Evolutionary conservation across 2,888 invertebrate genomes (phyloP).

Genomic region (Drosophila kuntzei): DNA sequence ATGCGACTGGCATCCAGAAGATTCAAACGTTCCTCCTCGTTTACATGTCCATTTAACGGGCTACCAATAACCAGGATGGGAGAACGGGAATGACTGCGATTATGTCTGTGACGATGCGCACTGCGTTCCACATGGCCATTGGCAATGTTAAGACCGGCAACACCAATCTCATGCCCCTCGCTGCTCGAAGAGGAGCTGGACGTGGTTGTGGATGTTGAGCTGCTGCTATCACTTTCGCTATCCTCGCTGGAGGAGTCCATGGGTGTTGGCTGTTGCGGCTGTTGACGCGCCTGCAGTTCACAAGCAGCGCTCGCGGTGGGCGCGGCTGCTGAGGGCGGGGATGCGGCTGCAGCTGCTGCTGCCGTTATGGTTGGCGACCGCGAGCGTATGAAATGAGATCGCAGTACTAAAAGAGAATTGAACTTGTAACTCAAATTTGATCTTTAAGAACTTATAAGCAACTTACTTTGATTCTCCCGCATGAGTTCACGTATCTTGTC

Average conservation of each 20-base stretch:
- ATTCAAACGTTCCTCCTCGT: constrained; percentile 58
- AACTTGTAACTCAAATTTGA: neutral
- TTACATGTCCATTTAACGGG: constrained; percentile 61
- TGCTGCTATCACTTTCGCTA: constrained; percentile 87
- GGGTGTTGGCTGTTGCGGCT: constrained; percentile 75
- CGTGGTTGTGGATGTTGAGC: constrained; percentile 86
- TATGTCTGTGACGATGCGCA: constrained; percentile 26
- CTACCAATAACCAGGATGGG: constrained; percentile 41
- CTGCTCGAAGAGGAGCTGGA: constrained; percentile 78
- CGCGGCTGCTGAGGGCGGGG: constrained; percentile 83
- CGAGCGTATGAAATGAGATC: constrained; percentile 81
- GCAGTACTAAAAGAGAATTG: constrained; percentile 72
- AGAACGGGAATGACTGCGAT: constrained; percentile 72
- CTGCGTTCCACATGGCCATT: constrained; percentile 62
- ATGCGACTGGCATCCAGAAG: constrained; percentile 62
- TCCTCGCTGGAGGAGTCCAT: constrained; percentile 86
- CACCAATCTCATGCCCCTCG: constrained; percentile 64
- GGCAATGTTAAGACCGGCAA: constrained; percentile 66
- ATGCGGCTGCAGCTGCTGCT: constrained; percentile 81
- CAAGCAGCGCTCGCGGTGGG: constrained; percentile 79
- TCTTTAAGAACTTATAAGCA: neutral
- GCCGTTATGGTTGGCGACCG: constrained; percentile 72
- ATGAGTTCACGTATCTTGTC: constrained; percentile 86
- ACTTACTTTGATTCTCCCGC: constrained; percentile 86
- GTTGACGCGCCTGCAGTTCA: constrained; percentile 74